Evolutionary conservation across 1,140 invertebrate genomes (phyloP), one percentile per base, ranked within the genome.

Genomic region (Anagrus nilaparvatae): DNA sequence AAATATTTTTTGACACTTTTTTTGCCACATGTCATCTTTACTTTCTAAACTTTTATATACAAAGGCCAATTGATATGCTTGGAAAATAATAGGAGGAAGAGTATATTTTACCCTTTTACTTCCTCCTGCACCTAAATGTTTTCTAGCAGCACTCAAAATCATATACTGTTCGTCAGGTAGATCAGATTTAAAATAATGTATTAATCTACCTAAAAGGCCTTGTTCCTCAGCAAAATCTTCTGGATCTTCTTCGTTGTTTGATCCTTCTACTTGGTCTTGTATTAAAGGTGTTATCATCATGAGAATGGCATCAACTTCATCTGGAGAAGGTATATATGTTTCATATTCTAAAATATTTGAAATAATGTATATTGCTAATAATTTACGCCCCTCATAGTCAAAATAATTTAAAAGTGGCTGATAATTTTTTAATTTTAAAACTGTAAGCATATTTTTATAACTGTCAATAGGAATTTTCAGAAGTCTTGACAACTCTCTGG

Each of bases 211-310:
- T 40, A 99, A 74, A 4, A 97, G 68, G 18, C 86, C 84, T 60
- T 99, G 96, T 56, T 99, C 95, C 62, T 99, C 96, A 21, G 86
- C 83, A 69, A 99, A 95, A 63, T 99, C 95, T 67, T 99, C 95
- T 1, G 83, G 76, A 67, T 96, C 91, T 30, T 82, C 75, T 18
- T 78, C 25, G 61, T 56, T 25, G 71, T 64, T 63, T 5, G 76
- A 74, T 58, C 87, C 81, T 56, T 87, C 82, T 1, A 74, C 70
- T 58, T 96, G 90, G 60, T 97, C 93, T 52, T 81, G 79, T 6
- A 96, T 79, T 20, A 97, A 59, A 2, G 90, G 81, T n/a, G 81
- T 76, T 9, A 96, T 74, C 66, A 96, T 82, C 4, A 73, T 76
- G 20, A 94, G 63, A 29, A 93, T 74, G 10, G 76, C 67, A 48